A percentile compares a stretch with the other conserved stretches of the same genome.
Evolutionary conservation across 2,888 invertebrate species (phyloP).

Genomic region (Andrena praecox): DNA sequence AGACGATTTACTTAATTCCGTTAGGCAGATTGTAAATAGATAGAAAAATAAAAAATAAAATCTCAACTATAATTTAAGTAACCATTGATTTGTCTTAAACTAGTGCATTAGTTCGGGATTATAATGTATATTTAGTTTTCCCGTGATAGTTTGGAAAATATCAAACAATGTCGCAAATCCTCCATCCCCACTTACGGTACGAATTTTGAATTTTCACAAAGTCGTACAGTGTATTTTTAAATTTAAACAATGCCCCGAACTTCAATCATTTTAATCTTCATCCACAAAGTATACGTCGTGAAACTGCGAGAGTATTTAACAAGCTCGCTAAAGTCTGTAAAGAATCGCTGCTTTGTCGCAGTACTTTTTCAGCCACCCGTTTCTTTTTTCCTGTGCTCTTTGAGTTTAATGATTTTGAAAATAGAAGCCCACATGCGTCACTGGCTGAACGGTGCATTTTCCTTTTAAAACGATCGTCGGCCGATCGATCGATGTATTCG

Average conservation of each 20-base stretch:
- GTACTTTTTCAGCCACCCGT: neutral
- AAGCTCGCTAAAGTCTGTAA: too few relatives aligned
- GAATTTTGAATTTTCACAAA: too few relatives aligned
- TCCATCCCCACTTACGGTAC: too few relatives aligned
- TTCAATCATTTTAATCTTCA: neutral
- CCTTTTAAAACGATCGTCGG: neutral
- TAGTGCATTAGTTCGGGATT: too few relatives aligned
- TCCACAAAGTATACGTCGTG: neutral
- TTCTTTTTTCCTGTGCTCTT: neutral
- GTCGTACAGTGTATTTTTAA: neutral
- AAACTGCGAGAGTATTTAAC: neutral
- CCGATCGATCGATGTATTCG: slow-evolving; percentile 16
- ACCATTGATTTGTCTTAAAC: too few relatives aligned
- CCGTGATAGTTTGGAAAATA: too few relatives aligned
- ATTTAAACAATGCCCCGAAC: neutral
- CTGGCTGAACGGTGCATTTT: neutral
- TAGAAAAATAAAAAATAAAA: too few relatives aligned
- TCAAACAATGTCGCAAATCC: too few relatives aligned
- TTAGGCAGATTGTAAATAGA: too few relatives aligned
- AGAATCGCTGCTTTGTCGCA: neutral
- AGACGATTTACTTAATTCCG: too few relatives aligned
- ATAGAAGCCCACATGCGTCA: neutral
- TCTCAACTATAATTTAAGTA: too few relatives aligned
- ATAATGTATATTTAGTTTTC: too few relatives aligned
- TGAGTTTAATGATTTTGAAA: neutral